Conservation (phyloP, 2,113 vertebrate species). For the Poeciliopsis prolifica region DNA sequence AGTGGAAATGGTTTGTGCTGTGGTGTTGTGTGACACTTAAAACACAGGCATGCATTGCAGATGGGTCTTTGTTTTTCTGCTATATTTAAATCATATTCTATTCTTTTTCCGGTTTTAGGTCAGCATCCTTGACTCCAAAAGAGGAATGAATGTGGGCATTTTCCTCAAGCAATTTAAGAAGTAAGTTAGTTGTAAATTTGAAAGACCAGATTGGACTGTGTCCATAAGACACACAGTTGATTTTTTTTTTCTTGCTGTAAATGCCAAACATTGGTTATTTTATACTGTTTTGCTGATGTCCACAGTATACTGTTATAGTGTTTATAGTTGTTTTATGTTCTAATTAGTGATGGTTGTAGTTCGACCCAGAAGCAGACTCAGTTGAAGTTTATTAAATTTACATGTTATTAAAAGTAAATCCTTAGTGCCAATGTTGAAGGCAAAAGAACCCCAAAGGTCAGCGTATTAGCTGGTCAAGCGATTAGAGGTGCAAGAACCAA, state of each 20-base stretch:
- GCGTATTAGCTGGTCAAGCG: too few species aligned
- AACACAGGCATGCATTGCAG: neutral
- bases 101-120: constrained; percentile 74
- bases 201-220: too few species aligned
- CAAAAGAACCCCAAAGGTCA: too few species aligned
- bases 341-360: too few species aligned
- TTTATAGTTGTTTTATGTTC: neutral
- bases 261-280: neutral
- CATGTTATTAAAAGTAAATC: too few species aligned
- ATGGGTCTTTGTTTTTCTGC: neutral
- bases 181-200: constrained; percentile 78
- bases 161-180: constrained; percentile 98
- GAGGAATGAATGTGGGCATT: constrained; percentile 97
- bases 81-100: neutral
- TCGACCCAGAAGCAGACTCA: too few species aligned
- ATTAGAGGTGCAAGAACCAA: too few species aligned
- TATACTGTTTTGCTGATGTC: neutral
- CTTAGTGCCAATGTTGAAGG: too few species aligned
- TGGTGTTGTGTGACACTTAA: neutral
- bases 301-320: neutral
- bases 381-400: too few species aligned
- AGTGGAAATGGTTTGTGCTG: neutral
- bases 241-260: neutral
- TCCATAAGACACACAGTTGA: too few species aligned
- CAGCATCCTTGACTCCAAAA: constrained; percentile 93